phyloP scores from a whole-genome alignment of 1,140 invertebrate genomes.

The Conus ventricosus region DNA sequence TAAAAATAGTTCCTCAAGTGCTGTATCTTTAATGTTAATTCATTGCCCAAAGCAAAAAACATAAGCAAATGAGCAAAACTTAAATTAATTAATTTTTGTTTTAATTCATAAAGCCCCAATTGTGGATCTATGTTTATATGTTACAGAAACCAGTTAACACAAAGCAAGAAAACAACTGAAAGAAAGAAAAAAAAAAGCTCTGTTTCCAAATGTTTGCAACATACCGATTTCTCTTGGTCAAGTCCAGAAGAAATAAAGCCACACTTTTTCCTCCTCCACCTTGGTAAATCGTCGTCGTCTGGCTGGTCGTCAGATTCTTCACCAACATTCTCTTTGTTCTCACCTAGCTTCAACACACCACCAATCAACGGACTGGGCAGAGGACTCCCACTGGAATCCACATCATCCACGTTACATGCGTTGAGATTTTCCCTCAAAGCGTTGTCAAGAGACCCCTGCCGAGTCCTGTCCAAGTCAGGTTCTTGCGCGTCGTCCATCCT shows the following conservation, averaged over 20 bases:
- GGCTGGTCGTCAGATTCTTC: neutral
- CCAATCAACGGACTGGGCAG: neutral
- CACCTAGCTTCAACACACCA: neutral
- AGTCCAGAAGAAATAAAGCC: slow-evolving; percentile 27
- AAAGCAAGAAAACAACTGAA: too few relatives aligned
- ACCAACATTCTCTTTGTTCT: neutral
- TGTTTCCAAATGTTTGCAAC: neutral
- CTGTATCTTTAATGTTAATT: too few relatives aligned
- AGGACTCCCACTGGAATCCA: neutral
- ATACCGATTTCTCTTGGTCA: slow-evolving; percentile 13
- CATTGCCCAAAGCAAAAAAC: too few relatives aligned
- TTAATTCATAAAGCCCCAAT: too few relatives aligned
- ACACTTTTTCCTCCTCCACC: slow-evolving; percentile 18
- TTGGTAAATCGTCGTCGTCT: neutral
- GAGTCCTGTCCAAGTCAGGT: neutral
- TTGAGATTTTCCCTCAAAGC: neutral
- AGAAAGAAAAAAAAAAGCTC: too few relatives aligned
- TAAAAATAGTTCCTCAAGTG: too few relatives aligned
- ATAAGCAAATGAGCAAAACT: too few relatives aligned
- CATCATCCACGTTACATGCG: neutral
- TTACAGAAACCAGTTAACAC: too few relatives aligned
- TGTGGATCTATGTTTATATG: too few relatives aligned
- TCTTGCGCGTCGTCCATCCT: neutral
- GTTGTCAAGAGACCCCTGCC: neutral
- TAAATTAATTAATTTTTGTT: too few relatives aligned